Percentiles rank a stretch among this genome's conserved stretches.
Conservation (phyloP, 2,888 invertebrate genomes). For the Lucinisca nassula region DNA sequence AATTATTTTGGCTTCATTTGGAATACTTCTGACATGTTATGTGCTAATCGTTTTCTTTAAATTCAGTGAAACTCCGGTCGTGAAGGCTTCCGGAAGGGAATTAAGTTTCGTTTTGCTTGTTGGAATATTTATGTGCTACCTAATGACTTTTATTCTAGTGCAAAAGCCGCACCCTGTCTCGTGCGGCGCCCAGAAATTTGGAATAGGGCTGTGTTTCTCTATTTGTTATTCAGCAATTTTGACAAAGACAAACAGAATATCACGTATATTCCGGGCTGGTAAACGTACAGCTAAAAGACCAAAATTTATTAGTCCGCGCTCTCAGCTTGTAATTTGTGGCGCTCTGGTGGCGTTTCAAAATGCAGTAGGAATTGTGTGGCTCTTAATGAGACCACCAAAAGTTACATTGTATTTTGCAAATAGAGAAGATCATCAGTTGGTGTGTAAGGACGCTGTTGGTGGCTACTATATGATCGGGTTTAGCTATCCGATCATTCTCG, state of each 20-base stretch:
- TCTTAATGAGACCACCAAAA: constrained; percentile 95
- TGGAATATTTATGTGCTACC: constrained; percentile 87
- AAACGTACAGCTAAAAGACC: constrained; percentile 88
- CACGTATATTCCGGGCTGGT: constrained; percentile 88
- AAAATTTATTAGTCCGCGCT: constrained; percentile 88
- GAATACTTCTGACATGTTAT: constrained; percentile 86
- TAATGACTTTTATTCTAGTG: constrained; percentile 88
- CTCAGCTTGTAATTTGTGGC: constrained; percentile 88
- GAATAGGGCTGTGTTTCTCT: constrained; percentile 88
- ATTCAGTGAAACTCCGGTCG: constrained; percentile 88
- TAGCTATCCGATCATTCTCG: constrained; percentile 96
- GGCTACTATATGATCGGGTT: constrained; percentile 89
- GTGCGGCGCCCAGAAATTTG: constrained; percentile 88
- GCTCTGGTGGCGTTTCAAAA: constrained; percentile 87
- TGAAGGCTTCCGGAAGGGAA: constrained; percentile 88
- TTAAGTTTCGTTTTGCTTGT: constrained; percentile 88
- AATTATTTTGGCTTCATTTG: constrained; percentile 91
- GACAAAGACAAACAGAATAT: constrained; percentile 88
- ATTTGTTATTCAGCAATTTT: constrained; percentile 88
- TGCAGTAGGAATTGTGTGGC: constrained; percentile 96
- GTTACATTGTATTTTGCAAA: constrained; percentile 97
- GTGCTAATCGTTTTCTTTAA: constrained; percentile 87
- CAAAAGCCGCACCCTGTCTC: constrained; percentile 86
- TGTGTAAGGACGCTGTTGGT: constrained; percentile 92
- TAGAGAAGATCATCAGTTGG: constrained; percentile 96